A percentile compares a stretch with the other conserved stretches of the same genome.
Conservation (phyloP, 2,888 invertebrate species). For the Boloria selene region DNA sequence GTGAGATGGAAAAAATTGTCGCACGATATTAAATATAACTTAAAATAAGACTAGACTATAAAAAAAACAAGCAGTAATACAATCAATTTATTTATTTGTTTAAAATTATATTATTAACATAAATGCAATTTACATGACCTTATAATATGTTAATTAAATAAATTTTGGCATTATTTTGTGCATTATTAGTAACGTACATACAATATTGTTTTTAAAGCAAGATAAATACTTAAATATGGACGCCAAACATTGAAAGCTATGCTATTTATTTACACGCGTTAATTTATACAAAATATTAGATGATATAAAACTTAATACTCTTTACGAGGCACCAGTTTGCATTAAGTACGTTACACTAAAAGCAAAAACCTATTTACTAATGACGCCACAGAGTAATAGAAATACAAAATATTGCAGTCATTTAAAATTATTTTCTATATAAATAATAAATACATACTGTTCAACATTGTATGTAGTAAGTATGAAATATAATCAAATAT, state of each 20-base stretch:
- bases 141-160: too few species aligned
- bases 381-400: slow-evolving; percentile 19
- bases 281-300: slow-evolving; percentile 16
- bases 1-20: too few species aligned
- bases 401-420: slow-evolving; percentile 13
- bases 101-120: slow-evolving; percentile 16
- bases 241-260: slow-evolving; percentile 10
- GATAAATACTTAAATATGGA: slow-evolving; percentile 13
- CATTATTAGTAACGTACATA: slow-evolving; percentile 10
- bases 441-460: background rate
- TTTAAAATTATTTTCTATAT: slow-evolving; percentile 8
- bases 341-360: slow-evolving; percentile 23
- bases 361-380: background rate
- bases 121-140: slow-evolving; percentile 13
- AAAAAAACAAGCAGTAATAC: slow-evolving; percentile 16
- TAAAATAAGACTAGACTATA: background rate
- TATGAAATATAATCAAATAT: background rate
- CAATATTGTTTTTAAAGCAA: slow-evolving; percentile 4
- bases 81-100: slow-evolving; percentile 22
- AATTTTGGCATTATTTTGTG: slow-evolving; percentile 29
- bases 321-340: slow-evolving; percentile 12
- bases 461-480: background rate
- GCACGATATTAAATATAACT: too few species aligned
- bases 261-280: slow-evolving; percentile 15
- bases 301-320: slow-evolving; percentile 13